Base-by-base conservation (phyloP, 2,113 vertebrate genomes). In the Sula dactylatra region DNA sequence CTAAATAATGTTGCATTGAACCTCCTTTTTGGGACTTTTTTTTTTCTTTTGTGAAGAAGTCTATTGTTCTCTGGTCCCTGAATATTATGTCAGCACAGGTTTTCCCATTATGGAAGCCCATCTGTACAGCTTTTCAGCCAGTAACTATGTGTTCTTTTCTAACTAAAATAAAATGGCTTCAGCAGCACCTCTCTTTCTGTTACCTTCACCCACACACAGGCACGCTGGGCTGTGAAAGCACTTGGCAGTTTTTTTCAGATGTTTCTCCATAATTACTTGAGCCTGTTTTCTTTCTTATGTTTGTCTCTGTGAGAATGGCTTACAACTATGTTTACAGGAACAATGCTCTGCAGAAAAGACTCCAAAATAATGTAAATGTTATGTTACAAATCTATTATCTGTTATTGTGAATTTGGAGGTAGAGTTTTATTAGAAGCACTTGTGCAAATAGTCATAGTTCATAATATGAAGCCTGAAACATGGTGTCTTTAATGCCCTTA, bases 341-440 rank as follows among this genome's bases (percentile, higher is more conserved):
- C 34, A 94, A 50, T 62, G 50, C 7, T 82, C 38, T 55, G 36
- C 55, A 77, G 73, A 88, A 95, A 76, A 72, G 54, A 36, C 52
- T 54, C 26, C 0, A n/a, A 94, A 95, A 94, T 62, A 62, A 80
- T 0, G 2, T 66, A 66, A 80, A 95, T 73, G 74, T 69, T 89
- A 21, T 72, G 31, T 40, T 82, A 58, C 22, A 79, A 91, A 87
- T 93, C 95, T 97, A 91, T 93, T 87, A 87, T 66, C 86, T 85
- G 78, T n/a, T 91, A 27, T 95, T 85, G 70, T 80, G 81, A 85
- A 65, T 91, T 87, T 87, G 84, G 74, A 94, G 45, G 56, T 69
- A 17, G 47, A 62, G 38, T 77, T 96, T 95, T 94, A 90, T 77
- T 93, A 66, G 73, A 74, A 95, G 58, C 86, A 93, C 64, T 96